Percentiles rank a stretch among this genome's conserved stretches.
Conservation (phyloP, 2,888 invertebrate species). For the Drosophila antonietae region DNA sequence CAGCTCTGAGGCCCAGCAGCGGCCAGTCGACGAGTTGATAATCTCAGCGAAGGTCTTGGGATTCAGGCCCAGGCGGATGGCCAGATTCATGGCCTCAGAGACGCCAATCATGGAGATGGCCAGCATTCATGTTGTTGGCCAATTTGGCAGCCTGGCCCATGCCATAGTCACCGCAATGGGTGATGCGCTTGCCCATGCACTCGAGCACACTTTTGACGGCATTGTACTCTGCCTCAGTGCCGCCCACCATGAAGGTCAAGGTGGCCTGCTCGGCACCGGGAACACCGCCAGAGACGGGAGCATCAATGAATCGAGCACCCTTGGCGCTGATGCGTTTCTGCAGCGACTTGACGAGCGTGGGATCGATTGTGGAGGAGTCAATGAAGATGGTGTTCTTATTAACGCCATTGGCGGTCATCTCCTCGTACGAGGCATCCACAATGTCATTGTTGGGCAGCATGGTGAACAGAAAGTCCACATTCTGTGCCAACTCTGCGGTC, state of each 20-base stretch:
- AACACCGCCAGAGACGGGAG: slow-evolving; percentile 99
- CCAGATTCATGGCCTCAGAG: slow-evolving; percentile 97
- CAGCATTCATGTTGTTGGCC: slow-evolving; percentile 98
- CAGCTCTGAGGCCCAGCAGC: slow-evolving; percentile 98
- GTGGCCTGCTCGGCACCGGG: slow-evolving; percentile 96
- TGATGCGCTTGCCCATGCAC: slow-evolving; percentile 96
- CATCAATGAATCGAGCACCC: slow-evolving; percentile 93
- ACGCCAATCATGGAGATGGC: slow-evolving; percentile 98
- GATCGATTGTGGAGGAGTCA: slow-evolving; percentile 98
- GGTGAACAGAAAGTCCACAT: slow-evolving; percentile 92
- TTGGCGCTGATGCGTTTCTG: slow-evolving; percentile 87
- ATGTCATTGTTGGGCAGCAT: slow-evolving; percentile 97
- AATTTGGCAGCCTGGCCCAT: slow-evolving; percentile 97
- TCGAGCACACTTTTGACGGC: slow-evolving; percentile 89
- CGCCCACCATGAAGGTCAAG: slow-evolving; percentile 98
- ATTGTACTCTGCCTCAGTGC: slow-evolving; percentile 88
- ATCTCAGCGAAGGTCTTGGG: slow-evolving; percentile 94
- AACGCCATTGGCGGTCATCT: slow-evolving; percentile 86
- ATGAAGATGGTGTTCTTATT: slow-evolving; percentile 89
- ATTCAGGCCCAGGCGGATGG: slow-evolving; percentile 96
- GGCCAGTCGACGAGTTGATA: slow-evolving; percentile 96
- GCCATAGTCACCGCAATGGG: slow-evolving; percentile 95
- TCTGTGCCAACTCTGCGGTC: slow-evolving; percentile 91
- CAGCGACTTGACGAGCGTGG: slow-evolving; percentile 91
- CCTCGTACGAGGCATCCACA: slow-evolving; percentile 91